A percentile compares a stretch with the other conserved stretches of the same genome.
phyloP scores from a whole-genome alignment of 2,888 invertebrate species.

The Liopterus haemorrhoidalis region DNA sequence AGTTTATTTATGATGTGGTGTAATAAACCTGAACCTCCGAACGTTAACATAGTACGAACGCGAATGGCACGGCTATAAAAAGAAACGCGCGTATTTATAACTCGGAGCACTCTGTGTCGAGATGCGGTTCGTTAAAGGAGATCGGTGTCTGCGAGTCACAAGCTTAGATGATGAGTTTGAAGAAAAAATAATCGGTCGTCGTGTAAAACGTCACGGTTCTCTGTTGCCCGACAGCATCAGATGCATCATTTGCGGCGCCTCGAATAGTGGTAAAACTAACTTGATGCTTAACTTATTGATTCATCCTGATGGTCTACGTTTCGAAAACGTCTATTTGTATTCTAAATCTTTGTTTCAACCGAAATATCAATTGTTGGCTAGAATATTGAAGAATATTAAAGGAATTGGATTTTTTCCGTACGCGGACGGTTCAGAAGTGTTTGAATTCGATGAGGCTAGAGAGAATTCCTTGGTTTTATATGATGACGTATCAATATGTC shows the following conservation, averaged over 20 bases:
- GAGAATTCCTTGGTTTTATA: conserved; percentile 39
- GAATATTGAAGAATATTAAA: conserved; percentile 26
- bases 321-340: conserved; percentile 37
- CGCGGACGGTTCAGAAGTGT: conserved; percentile 24
- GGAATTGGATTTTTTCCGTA: conserved; percentile 30
- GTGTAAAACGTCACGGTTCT: conserved; percentile 1
- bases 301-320: conserved; percentile 35
- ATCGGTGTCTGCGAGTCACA: too few relatives aligned
- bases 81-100: too few relatives aligned
- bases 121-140: too few relatives aligned
- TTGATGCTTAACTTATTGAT: conserved; percentile 34
- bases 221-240: conserved; percentile 22
- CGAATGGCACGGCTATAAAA: too few relatives aligned
- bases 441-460: conserved; percentile 29
- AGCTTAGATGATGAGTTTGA: too few relatives aligned
- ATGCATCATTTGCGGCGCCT: conserved; percentile 35
- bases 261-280: conserved; percentile 38
- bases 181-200: background rate
- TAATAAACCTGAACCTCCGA: conserved; percentile 32
- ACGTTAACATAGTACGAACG: too few relatives aligned
- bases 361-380: conserved; percentile 33
- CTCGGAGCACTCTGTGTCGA: too few relatives aligned
- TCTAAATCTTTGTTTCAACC: conserved; percentile 30
- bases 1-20: too few relatives aligned
- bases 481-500: conserved; percentile 39